Evolutionary conservation across 2,888 invertebrate genomes (phyloP), one percentile per base, ranked within the genome.

Genomic region (Anagyrus pseudococci): DNA sequence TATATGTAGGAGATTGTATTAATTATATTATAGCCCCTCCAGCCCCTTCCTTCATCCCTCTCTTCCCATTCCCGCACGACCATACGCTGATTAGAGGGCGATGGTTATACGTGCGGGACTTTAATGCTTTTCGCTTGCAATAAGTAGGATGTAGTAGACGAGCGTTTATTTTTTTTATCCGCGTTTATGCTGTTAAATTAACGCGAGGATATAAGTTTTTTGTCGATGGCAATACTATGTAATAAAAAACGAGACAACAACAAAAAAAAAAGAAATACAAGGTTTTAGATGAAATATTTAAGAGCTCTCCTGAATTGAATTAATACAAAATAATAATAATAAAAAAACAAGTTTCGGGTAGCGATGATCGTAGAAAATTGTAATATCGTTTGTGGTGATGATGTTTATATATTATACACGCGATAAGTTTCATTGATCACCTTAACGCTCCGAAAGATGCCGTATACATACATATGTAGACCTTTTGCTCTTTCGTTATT

Each of bases 121-220:
- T n/a, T n/a, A n/a, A n/a, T n/a, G n/a, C n/a, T n/a, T n/a, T 52
- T 55, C 55, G 10, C 20, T 62, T 56, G 56, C 26, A 62, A 52
- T 47, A 56, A 56, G 29, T 54, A n/a, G 54, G 23, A 10, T 23
- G 4, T 60, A 60, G 43, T 23, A 2, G n/a, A 53, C 10, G 10
- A n/a, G n/a, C n/a, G 22, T 53, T 40, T n/a, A 2, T 8, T 47
- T 17, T 1, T 19, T 20, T 33, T 26, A 43, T 13, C 44, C 10
- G 29, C 29, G 4, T 29, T 29, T 29, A 7, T 29, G 29, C 10
- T 29, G 29, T 29, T 7, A 7, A n/a, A 25, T 25, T 43, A 50
- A 19, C 44, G 50, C 29, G 10, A 29, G 10, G 4, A 29, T 29
- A 29, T 29, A 29, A 4, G 29, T 29, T 29, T 58, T 58, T 22